These are phyloP conservation scores for Magallana nippona DNA, from an alignment of 2,888 invertebrate species.

Conservation along the genomic window DNA sequence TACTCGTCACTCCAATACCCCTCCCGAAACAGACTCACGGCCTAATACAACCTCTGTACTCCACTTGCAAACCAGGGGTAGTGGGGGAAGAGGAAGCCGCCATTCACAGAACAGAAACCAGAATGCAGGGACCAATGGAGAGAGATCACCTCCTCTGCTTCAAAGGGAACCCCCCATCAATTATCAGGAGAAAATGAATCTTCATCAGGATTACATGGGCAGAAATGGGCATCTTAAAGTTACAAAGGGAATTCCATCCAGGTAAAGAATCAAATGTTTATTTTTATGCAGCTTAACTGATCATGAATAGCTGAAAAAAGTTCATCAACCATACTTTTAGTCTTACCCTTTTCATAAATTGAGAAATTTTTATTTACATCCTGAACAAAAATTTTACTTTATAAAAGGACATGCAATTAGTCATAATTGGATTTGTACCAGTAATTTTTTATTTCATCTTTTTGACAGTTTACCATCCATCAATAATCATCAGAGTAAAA, in stretches of 20 bases:
- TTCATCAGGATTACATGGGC: conserved; percentile 69
- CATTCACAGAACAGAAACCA: conserved; percentile 48
- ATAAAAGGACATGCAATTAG: too few species aligned
- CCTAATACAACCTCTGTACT: conserved; percentile 51
- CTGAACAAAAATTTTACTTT: too few species aligned
- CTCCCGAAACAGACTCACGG: conserved; percentile 49
- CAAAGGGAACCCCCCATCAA: conserved; percentile 57
- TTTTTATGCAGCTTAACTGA: too few species aligned
- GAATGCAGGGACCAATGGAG: conserved; percentile 40
- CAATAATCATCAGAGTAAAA: conserved; percentile 21
- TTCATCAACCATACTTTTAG: too few species aligned
- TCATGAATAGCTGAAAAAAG: too few species aligned
- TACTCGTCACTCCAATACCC: conserved; percentile 55
- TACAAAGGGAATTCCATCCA: conserved; percentile 27
- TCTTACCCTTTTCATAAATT: too few species aligned
- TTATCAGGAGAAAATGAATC: conserved; percentile 61
- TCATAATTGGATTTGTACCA: too few species aligned
- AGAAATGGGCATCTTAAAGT: conserved; percentile 65
- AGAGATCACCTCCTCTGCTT: conserved; percentile 54
- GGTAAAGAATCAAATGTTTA: conserved; percentile 11
- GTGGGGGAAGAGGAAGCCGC: conserved; percentile 41
- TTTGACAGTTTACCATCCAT: conserved; percentile 45
- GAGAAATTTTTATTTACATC: too few species aligned
- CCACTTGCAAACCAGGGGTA: conserved; percentile 37
- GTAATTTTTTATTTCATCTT: neutral